Base-by-base conservation (phyloP, 2,113 vertebrate species). In the Donacobius atricapilla region DNA sequence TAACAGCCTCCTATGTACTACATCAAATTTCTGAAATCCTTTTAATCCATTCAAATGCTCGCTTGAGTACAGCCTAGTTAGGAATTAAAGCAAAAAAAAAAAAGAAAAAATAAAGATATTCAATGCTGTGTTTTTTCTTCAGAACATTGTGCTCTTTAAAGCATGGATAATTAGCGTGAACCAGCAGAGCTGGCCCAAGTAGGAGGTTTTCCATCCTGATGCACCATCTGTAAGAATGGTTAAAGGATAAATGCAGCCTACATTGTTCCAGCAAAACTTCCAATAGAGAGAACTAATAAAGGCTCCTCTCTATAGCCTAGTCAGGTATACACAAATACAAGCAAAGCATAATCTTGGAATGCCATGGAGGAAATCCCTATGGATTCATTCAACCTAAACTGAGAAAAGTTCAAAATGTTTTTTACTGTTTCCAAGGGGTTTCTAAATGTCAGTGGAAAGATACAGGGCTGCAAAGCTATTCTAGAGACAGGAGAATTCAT, bases 381-480 rank as follows among this genome's bases (percentile, higher is more conserved):
- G 9, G 98, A 97, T 95, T 99, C 98, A 12, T 95, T 89, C 78
- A 98, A 92, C 53, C 98, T 94, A 90, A 99, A 98, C 48, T 97
- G 97, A 42, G 98, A 98, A 94, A 99, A 99, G 65, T 87, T 94
- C 73, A 98, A 93, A 86, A 98, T 96, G 2, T 89, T 97, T 97
- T 90, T 97, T 28, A 33, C 96, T 97, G 77, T 98, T 97, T 84
- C 91, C 93, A 53, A 98, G 96, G 39, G 71, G 78, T 87, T 98
- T 98, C 81, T 97, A 98, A 78, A 98, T 95, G 20, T 96, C 95
- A 77, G 66, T 96, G 6, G 98, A 98, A 73, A 98, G 98, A 84
- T 98, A 99, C 13, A 98, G 94, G 16, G 97, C 98, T 25, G 97
- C 97, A 94, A 98, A 99, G 96, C 97, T 98, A 90, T 98, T 98